Evolutionary conservation across 1,140 invertebrate genomes (phyloP).

Genomic region (Tenebrio molitor): DNA sequence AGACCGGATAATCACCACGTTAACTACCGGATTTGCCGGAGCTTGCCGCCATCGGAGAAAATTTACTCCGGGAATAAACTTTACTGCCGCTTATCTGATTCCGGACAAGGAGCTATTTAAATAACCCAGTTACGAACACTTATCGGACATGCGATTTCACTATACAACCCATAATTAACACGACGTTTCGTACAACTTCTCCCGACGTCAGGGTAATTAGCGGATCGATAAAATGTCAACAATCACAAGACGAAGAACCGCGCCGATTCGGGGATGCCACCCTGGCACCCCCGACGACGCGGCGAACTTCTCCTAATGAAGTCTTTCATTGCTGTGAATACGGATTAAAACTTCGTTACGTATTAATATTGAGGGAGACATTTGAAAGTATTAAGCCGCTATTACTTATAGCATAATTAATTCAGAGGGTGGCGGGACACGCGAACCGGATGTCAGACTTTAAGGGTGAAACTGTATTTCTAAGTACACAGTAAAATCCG

Average conservation of each 20-base stretch:
- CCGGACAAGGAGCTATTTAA: constrained; percentile 35
- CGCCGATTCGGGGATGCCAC: background rate
- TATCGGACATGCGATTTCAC: constrained; percentile 34
- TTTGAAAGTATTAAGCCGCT: constrained; percentile 24
- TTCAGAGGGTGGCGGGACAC: constrained; percentile 15
- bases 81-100: constrained; percentile 38
- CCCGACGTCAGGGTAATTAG: background rate
- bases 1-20: constrained; percentile 38
- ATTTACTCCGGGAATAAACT: constrained; percentile 38
- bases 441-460: background rate
- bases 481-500: too few relatives aligned
- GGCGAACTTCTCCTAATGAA: constrained; percentile 9
- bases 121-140: constrained; percentile 37
- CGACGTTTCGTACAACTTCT: background rate
- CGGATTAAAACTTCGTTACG: constrained; percentile 28
- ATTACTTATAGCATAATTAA: constrained; percentile 38
- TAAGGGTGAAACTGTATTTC: background rate
- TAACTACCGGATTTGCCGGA: constrained; percentile 35
- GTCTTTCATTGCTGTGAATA: constrained; percentile 1
- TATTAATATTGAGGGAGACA: constrained; percentile 23
- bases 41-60: constrained; percentile 33
- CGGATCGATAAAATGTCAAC: constrained; percentile 1
- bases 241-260: constrained; percentile 23
- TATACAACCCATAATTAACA: constrained; percentile 7
- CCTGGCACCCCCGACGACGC: background rate